These are phyloP conservation scores for Platalea minor DNA, from an alignment of 2,797 vertebrate species.

Conservation along the genomic window DNA sequence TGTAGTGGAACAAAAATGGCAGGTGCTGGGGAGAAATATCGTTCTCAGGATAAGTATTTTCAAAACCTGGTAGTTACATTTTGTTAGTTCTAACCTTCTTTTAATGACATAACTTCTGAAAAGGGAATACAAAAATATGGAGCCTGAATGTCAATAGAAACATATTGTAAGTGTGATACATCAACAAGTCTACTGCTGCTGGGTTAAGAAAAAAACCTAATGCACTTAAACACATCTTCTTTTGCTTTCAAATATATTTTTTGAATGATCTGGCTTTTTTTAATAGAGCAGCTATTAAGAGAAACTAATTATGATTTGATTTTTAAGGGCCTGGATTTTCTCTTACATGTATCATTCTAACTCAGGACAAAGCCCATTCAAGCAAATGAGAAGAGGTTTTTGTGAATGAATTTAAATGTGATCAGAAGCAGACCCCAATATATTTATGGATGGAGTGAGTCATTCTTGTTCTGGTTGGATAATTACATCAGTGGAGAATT, in stretches of 20 bases:
- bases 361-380: conserved; percentile 19
- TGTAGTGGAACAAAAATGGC: neutral
- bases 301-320: conserved; percentile 23
- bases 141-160: neutral
- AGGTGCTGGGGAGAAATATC: neutral
- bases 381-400: conserved; percentile 13
- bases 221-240: neutral
- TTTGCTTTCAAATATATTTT: neutral
- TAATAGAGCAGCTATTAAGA: neutral
- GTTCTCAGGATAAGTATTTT: neutral
- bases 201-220: neutral
- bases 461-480: conserved; percentile 6
- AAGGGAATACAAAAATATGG: neutral
- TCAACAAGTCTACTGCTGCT: neutral
- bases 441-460: conserved; percentile 40
- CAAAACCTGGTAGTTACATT: neutral
- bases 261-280: neutral
- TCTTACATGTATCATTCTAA: neutral
- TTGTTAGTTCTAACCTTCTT: neutral
- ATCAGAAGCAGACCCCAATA: neutral
- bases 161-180: neutral
- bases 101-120: neutral
- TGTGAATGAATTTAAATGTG: neutral
- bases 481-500: conserved; percentile 11
- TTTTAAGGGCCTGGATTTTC: conserved; percentile 12